Evolutionary conservation across 92 coral and sea anemone species (phyloP), one percentile per base, ranked within the genome.

Genomic region (Ricordea florida): DNA sequence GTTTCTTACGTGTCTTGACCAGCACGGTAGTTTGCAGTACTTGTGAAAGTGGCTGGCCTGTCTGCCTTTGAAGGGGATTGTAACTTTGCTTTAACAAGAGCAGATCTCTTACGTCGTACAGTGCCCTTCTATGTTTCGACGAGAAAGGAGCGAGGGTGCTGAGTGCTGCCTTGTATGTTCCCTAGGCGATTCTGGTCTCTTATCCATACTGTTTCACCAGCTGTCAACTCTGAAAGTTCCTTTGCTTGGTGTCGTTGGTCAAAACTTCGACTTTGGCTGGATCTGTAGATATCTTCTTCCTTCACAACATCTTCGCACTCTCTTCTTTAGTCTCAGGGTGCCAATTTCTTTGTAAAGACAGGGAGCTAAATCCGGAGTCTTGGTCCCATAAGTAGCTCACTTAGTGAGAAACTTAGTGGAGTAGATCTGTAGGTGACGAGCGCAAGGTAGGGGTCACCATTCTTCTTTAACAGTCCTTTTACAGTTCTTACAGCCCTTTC

Each of bases 401-500:
- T 36, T 15, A 62, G 79, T 16, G 79, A 71, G 13, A 79, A 52
- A 22, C 86, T 56, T 5, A 71, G 80, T 11, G 87, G 81, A 0
- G 87, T 38, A 10, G 74, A 33, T 34, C 81, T 65, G 58, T 64
- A 50, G 20, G 44, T 55, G n/a, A 72, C 29, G 0, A 72, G 81
- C n/a, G 63, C 68, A n/a, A 58, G 42, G 29, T 77, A 41, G 3
- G 84, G 66, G 29, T 83, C 84, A n/a, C 35, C 69, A 38, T 71
- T 72, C 76, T 85, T 79, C 45, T 36, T 71, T n/a, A 79, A 45
- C 5, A 85, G 40, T 18, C 34, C 69, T 53, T 69, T 84, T 8
- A 38, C 82, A 1, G 82, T 62, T 16, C 77, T 62, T 5, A 62
- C 82, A 14, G 85, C 85, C 40, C 85, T 49, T 67, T 82, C 92